phyloP scores from a whole-genome alignment of 2,113 vertebrate genomes.

The Ameiurus melas region DNA sequence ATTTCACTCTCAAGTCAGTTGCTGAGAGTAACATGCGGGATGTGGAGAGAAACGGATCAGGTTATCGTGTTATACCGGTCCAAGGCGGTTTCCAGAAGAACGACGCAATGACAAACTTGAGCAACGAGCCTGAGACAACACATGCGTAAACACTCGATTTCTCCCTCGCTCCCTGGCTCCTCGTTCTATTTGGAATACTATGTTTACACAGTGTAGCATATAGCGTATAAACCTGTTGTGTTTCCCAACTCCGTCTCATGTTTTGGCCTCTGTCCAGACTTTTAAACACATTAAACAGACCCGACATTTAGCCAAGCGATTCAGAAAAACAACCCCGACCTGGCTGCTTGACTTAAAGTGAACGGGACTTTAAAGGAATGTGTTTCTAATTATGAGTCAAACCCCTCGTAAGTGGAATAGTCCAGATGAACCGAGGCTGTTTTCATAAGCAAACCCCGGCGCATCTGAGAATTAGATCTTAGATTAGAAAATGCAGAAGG shows the following conservation, averaged over 20 bases:
- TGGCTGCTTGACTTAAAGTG: not conserved
- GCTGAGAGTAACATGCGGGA: not conserved
- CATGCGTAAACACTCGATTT: not conserved
- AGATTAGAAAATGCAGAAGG: not conserved
- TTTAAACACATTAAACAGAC: slow-evolving; percentile 20
- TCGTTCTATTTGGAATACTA: slow-evolving; percentile 1
- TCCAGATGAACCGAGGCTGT: not conserved
- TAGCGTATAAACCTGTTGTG: not conserved
- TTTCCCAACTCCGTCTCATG: not conserved
- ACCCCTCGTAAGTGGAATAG: not conserved
- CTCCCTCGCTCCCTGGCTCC: not conserved
- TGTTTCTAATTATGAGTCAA: slow-evolving; percentile 31
- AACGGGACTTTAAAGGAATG: not conserved
- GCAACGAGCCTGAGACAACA: not conserved
- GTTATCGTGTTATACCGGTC: slow-evolving; percentile 27
- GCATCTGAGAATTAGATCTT: not conserved
- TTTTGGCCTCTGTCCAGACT: not conserved
- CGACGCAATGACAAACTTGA: not conserved
- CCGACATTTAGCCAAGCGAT: not conserved
- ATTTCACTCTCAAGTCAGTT: not conserved
- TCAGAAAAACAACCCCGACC: not conserved
- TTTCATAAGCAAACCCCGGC: slow-evolving; percentile 3
- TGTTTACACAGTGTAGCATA: not conserved
- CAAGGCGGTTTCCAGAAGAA: slow-evolving; percentile 9
- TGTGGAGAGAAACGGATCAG: slow-evolving; percentile 8